Conservation (phyloP, 2,113 vertebrate species). For the Lipophrys pholis region DNA sequence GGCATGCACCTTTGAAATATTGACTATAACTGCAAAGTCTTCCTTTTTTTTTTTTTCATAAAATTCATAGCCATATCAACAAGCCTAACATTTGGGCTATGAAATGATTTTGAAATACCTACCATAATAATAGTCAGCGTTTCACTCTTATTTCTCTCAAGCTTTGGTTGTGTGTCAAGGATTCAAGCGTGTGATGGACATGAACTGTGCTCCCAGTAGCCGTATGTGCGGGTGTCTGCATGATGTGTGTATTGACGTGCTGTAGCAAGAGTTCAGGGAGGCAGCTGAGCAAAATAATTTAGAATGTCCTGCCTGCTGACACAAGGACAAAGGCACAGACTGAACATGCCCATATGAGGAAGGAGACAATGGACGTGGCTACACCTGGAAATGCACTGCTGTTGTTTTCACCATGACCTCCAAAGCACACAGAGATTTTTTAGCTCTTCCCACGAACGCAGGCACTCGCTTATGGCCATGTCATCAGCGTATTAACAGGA, state of each 20-base stretch:
- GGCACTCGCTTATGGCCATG: slow-evolving; percentile 50
- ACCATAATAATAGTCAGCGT: not conserved
- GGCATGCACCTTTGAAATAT: too few relatives aligned
- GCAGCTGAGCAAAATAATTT: slow-evolving; percentile 88
- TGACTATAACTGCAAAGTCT: too few relatives aligned
- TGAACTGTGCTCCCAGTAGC: slow-evolving; percentile 72
- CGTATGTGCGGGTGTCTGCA: slow-evolving; percentile 70
- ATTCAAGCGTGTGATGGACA: slow-evolving; percentile 70
- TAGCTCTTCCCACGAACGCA: slow-evolving; percentile 50
- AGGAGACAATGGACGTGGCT: slow-evolving; percentile 80
- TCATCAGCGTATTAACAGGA: slow-evolving; percentile 54
- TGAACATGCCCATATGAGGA: slow-evolving; percentile 81
- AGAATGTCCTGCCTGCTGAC: slow-evolving; percentile 86
- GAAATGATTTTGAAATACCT: too few relatives aligned
- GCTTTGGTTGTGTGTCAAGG: slow-evolving; percentile 62
- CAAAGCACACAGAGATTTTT: slow-evolving; percentile 75
- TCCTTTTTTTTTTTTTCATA: not conserved
- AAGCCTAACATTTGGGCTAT: not conserved
- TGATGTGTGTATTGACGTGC: slow-evolving; percentile 85
- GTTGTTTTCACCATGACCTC: slow-evolving; percentile 85
- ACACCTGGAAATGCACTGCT: slow-evolving; percentile 82
- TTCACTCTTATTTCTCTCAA: slow-evolving; percentile 12
- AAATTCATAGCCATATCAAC: not conserved
- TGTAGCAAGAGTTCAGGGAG: slow-evolving; percentile 86
- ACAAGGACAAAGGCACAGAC: slow-evolving; percentile 86